Evolutionary conservation across 1,140 invertebrate species (phyloP).

Genomic region (Solenopsis invicta): DNA sequence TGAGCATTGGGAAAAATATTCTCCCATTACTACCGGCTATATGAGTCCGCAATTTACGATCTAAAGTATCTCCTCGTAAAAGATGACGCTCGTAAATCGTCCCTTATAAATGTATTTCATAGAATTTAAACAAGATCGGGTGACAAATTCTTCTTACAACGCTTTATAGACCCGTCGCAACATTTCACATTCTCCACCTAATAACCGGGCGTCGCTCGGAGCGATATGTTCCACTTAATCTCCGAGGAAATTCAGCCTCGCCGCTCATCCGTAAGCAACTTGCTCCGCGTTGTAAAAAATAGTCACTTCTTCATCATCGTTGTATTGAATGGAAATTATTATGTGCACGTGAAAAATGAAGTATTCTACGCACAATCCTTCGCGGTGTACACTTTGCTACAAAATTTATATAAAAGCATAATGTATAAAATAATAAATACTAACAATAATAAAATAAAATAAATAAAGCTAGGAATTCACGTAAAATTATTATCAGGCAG

Average conservation of each 20-base stretch:
- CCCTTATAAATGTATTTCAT: conserved; percentile 70
- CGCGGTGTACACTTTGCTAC: neutral
- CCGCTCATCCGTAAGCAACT: conserved; percentile 40
- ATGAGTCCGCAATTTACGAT: conserved; percentile 64
- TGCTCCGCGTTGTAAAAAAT: conserved; percentile 33
- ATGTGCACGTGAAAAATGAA: neutral
- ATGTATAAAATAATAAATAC: neutral
- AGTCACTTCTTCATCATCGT: conserved; percentile 23
- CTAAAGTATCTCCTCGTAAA: conserved; percentile 58
- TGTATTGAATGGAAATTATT: conserved; percentile 19
- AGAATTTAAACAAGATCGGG: conserved; percentile 70
- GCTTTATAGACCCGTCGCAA: conserved; percentile 58
- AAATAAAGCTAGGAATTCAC: too few relatives aligned
- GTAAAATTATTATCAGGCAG: too few relatives aligned
- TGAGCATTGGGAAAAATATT: conserved; percentile 70
- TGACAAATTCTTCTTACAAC: conserved; percentile 61
- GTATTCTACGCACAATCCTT: neutral
- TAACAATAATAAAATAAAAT: too few relatives aligned
- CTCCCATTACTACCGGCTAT: conserved; percentile 66
- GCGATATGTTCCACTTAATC: conserved; percentile 61
- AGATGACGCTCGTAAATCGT: conserved; percentile 61
- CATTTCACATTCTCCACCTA: conserved; percentile 63
- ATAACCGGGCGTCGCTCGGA: conserved; percentile 42
- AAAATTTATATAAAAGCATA: neutral
- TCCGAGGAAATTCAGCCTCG: conserved; percentile 49